Evolutionary conservation across 2,113 vertebrate species (phyloP).

Genomic region (Dasyornis broadbenti): DNA sequence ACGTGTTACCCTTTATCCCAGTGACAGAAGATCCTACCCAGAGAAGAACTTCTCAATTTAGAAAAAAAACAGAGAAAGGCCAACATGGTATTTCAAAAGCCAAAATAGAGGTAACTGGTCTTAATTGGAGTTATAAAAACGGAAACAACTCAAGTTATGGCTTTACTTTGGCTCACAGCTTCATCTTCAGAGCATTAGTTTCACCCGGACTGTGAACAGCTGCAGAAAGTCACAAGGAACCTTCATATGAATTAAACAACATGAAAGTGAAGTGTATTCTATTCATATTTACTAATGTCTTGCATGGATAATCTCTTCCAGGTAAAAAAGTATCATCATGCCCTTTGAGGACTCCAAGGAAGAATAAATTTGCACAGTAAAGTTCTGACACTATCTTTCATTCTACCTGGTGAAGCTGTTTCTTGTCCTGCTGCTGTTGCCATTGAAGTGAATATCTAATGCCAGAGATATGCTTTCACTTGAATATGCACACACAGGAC

Average conservation of each 20-base stretch:
- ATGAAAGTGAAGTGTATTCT: background rate
- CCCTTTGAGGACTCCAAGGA: background rate
- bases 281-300: background rate
- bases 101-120: background rate
- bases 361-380: background rate
- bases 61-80: background rate
- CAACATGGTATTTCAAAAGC: background rate
- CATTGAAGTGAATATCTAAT: background rate
- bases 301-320: background rate
- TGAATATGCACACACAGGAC: background rate
- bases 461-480: background rate
- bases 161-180: background rate
- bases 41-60: background rate
- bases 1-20: background rate
- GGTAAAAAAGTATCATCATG: background rate
- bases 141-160: background rate
- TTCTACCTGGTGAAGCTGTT: background rate
- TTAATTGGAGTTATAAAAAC: background rate
- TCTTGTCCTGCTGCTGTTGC: background rate
- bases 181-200: background rate
- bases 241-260: background rate
- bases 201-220: background rate
- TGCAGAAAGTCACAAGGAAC: background rate
- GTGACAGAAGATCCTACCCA: background rate
- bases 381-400: background rate